Evolutionary conservation across 2,797 vertebrate species (phyloP).

Genomic region (Enteromius paludinosus): DNA sequence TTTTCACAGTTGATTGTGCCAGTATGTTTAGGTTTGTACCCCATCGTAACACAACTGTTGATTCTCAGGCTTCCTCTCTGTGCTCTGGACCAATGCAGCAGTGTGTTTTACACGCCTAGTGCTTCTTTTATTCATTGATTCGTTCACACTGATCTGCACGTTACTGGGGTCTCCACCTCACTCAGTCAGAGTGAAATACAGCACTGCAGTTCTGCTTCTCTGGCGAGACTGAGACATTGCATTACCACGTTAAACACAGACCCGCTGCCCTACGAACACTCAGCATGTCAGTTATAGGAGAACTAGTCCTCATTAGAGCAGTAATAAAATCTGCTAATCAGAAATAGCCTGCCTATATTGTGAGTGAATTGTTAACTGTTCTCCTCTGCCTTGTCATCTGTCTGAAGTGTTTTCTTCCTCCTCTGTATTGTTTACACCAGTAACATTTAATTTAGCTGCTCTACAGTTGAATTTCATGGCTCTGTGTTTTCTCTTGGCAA

Average conservation of each 20-base stretch:
- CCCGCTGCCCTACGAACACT: background rate
- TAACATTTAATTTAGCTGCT: slow-evolving; percentile 70
- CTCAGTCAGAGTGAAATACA: background rate
- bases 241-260: slow-evolving; percentile 3
- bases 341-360: background rate
- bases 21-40: slow-evolving; percentile 7
- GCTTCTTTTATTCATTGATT: slow-evolving; percentile 29
- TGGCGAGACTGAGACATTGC: slow-evolving; percentile 6
- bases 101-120: slow-evolving; percentile 26
- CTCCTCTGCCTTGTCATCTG: slow-evolving; percentile 5
- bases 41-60: slow-evolving; percentile 24
- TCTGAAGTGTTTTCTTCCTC: slow-evolving; percentile 30
- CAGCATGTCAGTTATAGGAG: background rate
- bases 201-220: slow-evolving; percentile 1
- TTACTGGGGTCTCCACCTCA: slow-evolving; percentile 20
- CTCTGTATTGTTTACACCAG: slow-evolving; percentile 63
- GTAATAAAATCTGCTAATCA: background rate
- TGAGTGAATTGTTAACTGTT: slow-evolving; percentile 13
- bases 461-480: slow-evolving; percentile 53
- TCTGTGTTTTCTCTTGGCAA: slow-evolving; percentile 44
- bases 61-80: background rate
- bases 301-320: background rate
- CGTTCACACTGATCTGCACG: slow-evolving; percentile 7
- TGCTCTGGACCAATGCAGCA: slow-evolving; percentile 14
- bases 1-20: background rate